These are phyloP conservation scores for Drosophila melanocephala DNA, from an alignment of 2,888 invertebrate genomes.

Conservation along the genomic window DNA sequence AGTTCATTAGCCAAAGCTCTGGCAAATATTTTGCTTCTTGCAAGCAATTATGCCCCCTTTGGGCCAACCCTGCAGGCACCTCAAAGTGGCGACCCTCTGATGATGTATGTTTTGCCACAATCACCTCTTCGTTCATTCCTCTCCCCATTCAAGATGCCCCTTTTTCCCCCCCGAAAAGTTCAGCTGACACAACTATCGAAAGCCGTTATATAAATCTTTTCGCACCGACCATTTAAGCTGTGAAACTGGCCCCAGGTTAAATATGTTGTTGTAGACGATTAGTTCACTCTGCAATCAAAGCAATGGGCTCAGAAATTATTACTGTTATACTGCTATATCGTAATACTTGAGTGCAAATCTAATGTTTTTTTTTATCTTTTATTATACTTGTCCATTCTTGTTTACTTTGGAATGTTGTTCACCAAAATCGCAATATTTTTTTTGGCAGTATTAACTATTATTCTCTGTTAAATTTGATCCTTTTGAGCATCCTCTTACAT, in stretches of 20 bases:
- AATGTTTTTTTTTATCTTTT: background rate
- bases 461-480: background rate
- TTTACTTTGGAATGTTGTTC: background rate
- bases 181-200: conserved; percentile 47
- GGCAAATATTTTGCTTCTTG: conserved; percentile 69
- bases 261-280: conserved; percentile 8
- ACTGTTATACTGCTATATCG: conserved; percentile 19
- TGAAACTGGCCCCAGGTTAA: conserved; percentile 52
- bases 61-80: conserved; percentile 32
- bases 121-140: conserved; percentile 1
- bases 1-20: conserved; percentile 69
- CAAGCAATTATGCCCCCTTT: conserved; percentile 47
- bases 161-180: background rate
- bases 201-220: conserved; percentile 72
- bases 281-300: conserved; percentile 13
- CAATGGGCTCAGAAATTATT: conserved; percentile 1
- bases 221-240: conserved; percentile 49
- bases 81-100: conserved; percentile 44
- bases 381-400: background rate
- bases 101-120: conserved; percentile 64
- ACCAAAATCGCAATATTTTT: background rate
- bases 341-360: conserved; percentile 11
- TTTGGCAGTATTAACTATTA: background rate
- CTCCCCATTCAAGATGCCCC: background rate
- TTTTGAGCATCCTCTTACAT: background rate